Percentiles rank a stretch among this genome's conserved stretches.
phyloP scores from a whole-genome alignment of 2,113 vertebrate species.

The Arizona elegans region DNA sequence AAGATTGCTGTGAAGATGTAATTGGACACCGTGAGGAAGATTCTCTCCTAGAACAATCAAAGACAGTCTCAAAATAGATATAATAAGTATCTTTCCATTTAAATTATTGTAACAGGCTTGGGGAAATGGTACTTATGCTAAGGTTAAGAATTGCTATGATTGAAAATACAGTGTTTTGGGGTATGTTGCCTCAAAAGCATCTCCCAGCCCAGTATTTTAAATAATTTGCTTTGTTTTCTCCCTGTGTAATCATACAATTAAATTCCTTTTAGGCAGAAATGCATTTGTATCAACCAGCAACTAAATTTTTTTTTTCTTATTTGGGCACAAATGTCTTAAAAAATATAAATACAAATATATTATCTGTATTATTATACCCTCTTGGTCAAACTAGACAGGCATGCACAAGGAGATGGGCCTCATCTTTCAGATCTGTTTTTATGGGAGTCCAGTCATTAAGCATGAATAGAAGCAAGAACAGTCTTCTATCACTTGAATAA shows the following conservation, averaged over 20 bases:
- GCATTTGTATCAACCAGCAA: background rate
- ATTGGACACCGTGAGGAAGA: conserved; percentile 95
- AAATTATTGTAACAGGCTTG: conserved; percentile 1
- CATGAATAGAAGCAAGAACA: background rate
- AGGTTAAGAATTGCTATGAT: conserved; percentile 2
- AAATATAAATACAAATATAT: background rate
- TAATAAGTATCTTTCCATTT: background rate
- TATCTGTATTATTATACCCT: background rate
- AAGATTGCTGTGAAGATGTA: conserved; percentile 98
- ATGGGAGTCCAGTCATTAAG: background rate
- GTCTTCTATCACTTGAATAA: background rate
- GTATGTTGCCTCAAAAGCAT: conserved; percentile 10
- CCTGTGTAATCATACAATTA: background rate
- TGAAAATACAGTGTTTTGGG: background rate
- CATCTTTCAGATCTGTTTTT: background rate
- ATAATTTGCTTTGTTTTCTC: background rate
- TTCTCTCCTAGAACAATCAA: conserved; percentile 77
- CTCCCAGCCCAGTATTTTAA: background rate
- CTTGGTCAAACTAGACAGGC: background rate
- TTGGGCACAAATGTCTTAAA: background rate
- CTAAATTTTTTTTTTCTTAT: background rate
- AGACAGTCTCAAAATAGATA: conserved; percentile 32
- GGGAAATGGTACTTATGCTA: conserved; percentile 6
- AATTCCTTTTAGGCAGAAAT: background rate
- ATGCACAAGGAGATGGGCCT: background rate